Base-by-base conservation (phyloP, 1,140 invertebrate genomes). In the Pararge aegeria region DNA sequence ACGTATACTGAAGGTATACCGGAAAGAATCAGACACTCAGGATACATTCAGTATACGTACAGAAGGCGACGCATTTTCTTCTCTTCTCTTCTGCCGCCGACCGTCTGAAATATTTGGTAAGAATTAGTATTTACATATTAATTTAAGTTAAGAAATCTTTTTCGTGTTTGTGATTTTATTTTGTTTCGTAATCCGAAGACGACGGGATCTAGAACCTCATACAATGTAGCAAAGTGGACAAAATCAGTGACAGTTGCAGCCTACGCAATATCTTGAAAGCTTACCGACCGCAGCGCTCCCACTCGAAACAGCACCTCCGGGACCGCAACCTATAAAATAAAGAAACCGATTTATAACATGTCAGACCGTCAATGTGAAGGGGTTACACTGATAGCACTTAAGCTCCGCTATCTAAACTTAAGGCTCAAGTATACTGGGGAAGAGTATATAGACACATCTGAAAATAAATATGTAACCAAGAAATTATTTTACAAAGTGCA, bases 1-100 rank as follows among this genome's bases (percentile, higher is more conserved):
- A 98, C 97, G 97, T 98, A 98, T 98, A 98, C 96, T 97, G 96
- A 97, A 98, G 96, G 97, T 98, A 98, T 97, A 98, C 97, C 97
- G 96, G 96, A 97, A 95, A 96, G 94, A 91, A 94, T 95, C 93
- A 93, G 89, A 92, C 95, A 97, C 96, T 97, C 97, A 98, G 97
- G 96, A 97, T 97, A 98, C 96, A 97, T 97, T 97, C 96, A 97
- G 97, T 98, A 97, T 97, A 98, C 97, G 96, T 97, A 95, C 96
- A 97, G 96, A 96, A 95, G 93, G 95, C 94, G 93, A 91, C 94
- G 94, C 94, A 92, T 91, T 89, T 59, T 87, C 89, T 86, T 86
- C 86, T 74, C 73, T 83, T 76, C 75, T 58, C 24, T 70, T 56
- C 62, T 73, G 67, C 38, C 18, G 2, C 10, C 52, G 42, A 49